Percentiles rank a stretch among this genome's conserved stretches.
Conservation (phyloP, 2,888 invertebrate genomes). For the Andrena praecox region DNA sequence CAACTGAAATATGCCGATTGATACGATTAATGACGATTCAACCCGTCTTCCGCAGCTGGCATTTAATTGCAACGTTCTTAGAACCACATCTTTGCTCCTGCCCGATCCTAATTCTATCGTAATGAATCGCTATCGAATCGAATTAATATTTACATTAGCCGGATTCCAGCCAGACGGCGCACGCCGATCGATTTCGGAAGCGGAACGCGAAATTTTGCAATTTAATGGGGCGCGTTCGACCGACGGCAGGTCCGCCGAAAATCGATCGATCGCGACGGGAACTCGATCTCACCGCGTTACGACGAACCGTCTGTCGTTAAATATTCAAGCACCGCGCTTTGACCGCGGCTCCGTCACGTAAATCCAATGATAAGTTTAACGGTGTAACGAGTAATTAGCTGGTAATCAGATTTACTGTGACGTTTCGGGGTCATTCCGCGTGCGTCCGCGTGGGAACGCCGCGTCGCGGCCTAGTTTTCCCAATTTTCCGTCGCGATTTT, state of each 20-base stretch:
- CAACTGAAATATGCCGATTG: too few relatives aligned
- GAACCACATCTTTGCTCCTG: not conserved
- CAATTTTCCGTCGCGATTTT: not conserved
- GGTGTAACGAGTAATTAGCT: slow-evolving; percentile 57
- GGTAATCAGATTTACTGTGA: slow-evolving; percentile 52
- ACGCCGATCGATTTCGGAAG: not conserved
- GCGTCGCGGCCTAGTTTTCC: slow-evolving; percentile 42
- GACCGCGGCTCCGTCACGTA: slow-evolving; percentile 32
- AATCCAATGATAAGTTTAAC: slow-evolving; percentile 63
- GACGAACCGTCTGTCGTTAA: slow-evolving; percentile 26
- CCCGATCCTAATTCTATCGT: not conserved
- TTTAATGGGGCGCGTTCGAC: slow-evolving; percentile 4
- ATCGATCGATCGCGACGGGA: not conserved
- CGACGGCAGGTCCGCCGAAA: too few relatives aligned
- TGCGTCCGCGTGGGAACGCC: slow-evolving; percentile 10
- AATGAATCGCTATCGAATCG: not conserved
- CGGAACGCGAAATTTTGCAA: slow-evolving; percentile 14
- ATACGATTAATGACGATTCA: too few relatives aligned
- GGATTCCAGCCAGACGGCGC: slow-evolving; percentile 3
- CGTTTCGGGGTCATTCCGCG: slow-evolving; percentile 53
- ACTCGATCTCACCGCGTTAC: slow-evolving; percentile 29
- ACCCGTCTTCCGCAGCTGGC: too few relatives aligned
- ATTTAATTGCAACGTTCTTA: too few relatives aligned
- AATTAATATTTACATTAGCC: slow-evolving; percentile 4
- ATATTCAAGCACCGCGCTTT: slow-evolving; percentile 41